These are phyloP conservation scores for Tenualosa thibaudeaui DNA, from an alignment of 2,797 vertebrate genomes.

Conservation along the genomic window DNA sequence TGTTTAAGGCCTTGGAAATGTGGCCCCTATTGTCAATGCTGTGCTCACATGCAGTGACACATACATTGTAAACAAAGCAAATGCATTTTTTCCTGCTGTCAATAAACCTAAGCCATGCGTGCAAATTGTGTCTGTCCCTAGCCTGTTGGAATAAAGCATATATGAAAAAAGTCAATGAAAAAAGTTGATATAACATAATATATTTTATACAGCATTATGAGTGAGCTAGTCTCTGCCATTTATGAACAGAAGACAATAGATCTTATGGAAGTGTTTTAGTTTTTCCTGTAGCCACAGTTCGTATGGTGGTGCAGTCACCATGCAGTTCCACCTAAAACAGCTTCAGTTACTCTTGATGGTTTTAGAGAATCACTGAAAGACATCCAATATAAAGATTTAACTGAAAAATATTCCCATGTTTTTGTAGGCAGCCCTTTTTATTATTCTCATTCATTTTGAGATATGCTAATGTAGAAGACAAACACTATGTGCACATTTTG, in stretches of 20 bases:
- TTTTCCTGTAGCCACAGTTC: no score
- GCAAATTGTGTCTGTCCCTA: slow-evolving; percentile 20
- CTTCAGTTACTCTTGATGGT: no score
- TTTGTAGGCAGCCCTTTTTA: background rate
- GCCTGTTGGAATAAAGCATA: background rate
- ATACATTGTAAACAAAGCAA: slow-evolving; percentile 33
- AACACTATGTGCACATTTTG: background rate
- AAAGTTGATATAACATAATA: no score
- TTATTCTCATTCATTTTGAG: background rate
- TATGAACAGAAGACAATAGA: no score
- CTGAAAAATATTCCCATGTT: background rate
- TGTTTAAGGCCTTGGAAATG: slow-evolving; percentile 46
- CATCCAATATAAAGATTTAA: no score
- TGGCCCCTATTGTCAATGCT: slow-evolving; percentile 38
- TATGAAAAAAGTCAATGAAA: no score
- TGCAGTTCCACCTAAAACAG: no score
- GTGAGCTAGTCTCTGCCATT: no score
- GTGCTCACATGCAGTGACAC: slow-evolving; percentile 24
- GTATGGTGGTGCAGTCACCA: no score
- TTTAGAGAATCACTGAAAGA: no score
- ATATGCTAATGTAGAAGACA: background rate
- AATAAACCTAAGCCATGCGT: slow-evolving; percentile 42
- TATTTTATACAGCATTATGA: no score
- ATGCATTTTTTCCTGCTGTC: slow-evolving; percentile 9
- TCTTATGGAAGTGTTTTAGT: no score